phyloP scores from a whole-genome alignment of 2,113 vertebrate genomes.

The Brachypteracias leptosomus region DNA sequence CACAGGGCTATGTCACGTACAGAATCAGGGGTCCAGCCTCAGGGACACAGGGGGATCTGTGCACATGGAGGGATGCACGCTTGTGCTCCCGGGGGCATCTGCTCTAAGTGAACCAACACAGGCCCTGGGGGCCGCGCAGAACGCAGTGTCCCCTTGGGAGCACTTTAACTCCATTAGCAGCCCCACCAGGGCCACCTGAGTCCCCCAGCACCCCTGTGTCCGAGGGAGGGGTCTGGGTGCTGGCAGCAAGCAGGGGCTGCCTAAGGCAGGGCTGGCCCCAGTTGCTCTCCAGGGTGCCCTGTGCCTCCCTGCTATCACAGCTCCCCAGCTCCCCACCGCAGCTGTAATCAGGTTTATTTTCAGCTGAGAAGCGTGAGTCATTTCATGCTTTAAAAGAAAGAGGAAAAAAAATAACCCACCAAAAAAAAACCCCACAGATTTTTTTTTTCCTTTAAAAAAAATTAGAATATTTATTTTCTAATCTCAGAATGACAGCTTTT shows the following conservation, averaged over 20 bases:
- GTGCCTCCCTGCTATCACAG: not conserved
- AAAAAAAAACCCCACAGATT: not conserved
- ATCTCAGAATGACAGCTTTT: not conserved
- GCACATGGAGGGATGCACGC: not conserved
- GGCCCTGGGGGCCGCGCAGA: conserved; percentile 2
- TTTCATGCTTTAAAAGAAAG: not conserved
- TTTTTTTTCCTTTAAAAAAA: not conserved
- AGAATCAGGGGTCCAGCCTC: not conserved
- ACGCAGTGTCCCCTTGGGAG: not conserved
- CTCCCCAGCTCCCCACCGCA: not conserved
- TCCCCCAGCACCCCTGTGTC: not conserved
- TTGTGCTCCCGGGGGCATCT: not conserved
- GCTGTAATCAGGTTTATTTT: not conserved
- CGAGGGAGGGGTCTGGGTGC: not conserved
- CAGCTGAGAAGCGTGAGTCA: conserved; percentile 9
- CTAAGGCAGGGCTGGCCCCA: not conserved
- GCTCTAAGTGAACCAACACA: not conserved
- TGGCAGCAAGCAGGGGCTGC: not conserved
- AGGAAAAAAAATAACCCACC: not conserved
- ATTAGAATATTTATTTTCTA: not conserved
- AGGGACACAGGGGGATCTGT: not conserved
- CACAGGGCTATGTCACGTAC: not conserved
- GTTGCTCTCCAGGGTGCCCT: not conserved
- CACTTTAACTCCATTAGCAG: conserved; percentile 70
- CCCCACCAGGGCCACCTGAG: conserved; percentile 30